Evolutionary conservation across 64 coral and sea anemone species (phyloP), one percentile per base, ranked within the genome.

Genomic region (Catalaphyllia jardinei): DNA sequence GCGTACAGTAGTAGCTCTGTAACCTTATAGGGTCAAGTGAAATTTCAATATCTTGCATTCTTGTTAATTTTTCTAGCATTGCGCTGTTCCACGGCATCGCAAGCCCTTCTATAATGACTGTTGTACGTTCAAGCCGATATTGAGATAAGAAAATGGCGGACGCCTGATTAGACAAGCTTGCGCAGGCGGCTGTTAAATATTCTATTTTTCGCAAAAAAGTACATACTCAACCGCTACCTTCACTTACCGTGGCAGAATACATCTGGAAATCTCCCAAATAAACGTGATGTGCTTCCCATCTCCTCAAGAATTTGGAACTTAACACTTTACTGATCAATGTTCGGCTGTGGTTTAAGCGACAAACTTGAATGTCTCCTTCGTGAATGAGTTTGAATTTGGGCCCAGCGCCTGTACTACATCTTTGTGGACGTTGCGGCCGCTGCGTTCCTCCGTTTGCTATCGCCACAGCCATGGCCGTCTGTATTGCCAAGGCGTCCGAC

Each of bases 281-380:
- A 77, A 99, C 54, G 74, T 95, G 97, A 57, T 99, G 97, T 5
- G 97, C 88, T 76, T 99, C 97, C 97, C 97, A 99, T 91, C 94
- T 95, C 92, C 97, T 74, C 63, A 99, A 64, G 65, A 95, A 99
- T 63, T 99, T 99, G 17, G 97, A 99, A 89, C 97, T 99, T 22
- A 99, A 88, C 18, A 99, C 94, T 90, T 99, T 99, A 35, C 97
- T 99, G 77, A 99, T 89, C 88, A 99, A 93, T 75, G 97, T 99
- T 31, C 93, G 77, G 77, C 94, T 99, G 74, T 99, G 97, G 88
- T 99, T 99, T 57, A 99, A 88, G 75, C 97, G 97, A 86, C 97
- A 99, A 79, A 99, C 94, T 93, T 99, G 97, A 55, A 99, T 93
- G 33, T 99, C 97, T 60, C 97, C 97, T 93, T 99, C 97, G 84